Evolutionary conservation across 2,113 vertebrate species (phyloP).

Genomic region (Scortum barcoo): DNA sequence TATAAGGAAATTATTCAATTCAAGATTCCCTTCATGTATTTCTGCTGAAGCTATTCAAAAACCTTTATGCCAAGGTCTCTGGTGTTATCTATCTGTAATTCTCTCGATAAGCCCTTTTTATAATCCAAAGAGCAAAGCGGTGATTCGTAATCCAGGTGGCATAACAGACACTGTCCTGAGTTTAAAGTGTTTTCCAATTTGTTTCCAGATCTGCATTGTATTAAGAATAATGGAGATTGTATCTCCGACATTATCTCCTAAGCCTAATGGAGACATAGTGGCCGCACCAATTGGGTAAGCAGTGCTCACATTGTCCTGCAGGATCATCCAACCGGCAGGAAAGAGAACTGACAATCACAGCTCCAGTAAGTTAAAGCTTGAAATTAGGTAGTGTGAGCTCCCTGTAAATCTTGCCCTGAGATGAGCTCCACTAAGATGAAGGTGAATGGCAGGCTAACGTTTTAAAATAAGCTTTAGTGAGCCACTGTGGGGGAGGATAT

Average conservation of each 20-base stretch:
- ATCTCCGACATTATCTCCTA: not conserved
- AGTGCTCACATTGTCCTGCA: conserved; percentile 7
- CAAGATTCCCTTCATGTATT: not conserved
- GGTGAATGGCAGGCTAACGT: not conserved
- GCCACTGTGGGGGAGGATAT: not conserved
- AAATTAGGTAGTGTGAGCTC: not conserved
- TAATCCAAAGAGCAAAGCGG: conserved; percentile 1
- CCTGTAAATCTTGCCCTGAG: not conserved
- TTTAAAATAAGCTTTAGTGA: conserved; percentile 19
- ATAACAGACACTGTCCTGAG: not conserved
- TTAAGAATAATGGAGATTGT: not conserved
- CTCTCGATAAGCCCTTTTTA: conserved; percentile 10
- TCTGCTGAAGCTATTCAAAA: conserved; percentile 12
- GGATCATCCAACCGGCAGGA: conserved; percentile 24
- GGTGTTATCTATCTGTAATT: conserved; percentile 33
- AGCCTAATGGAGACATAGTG: conserved; percentile 32
- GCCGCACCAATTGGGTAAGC: not conserved
- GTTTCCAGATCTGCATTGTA: conserved; percentile 3
- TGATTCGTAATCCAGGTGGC: not conserved
- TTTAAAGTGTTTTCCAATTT: conserved; percentile 10
- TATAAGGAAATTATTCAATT: not conserved
- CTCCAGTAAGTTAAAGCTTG: conserved; percentile 3
- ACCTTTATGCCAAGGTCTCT: not conserved
- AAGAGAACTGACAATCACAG: conserved; percentile 25
- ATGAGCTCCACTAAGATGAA: not conserved